Conservation (phyloP, 2,113 vertebrate genomes). For the Tragelaphus buxtoni region DNA sequence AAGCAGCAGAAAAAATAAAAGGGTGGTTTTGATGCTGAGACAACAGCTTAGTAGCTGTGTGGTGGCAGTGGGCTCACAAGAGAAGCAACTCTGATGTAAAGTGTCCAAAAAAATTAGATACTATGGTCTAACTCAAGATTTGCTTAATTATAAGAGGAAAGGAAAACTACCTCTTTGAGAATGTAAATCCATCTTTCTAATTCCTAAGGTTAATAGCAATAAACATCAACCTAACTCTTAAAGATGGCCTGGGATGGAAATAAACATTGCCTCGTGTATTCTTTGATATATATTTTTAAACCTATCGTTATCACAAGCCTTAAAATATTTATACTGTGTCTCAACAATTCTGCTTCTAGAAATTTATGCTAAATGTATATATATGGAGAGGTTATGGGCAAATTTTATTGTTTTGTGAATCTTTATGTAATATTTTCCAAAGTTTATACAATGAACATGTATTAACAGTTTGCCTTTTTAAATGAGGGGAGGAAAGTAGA, state of each 20-base stretch:
- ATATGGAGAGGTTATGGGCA: background rate
- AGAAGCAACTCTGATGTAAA: slow-evolving; percentile 56
- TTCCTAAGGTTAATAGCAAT: background rate
- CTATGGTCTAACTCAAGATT: background rate
- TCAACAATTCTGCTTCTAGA: background rate
- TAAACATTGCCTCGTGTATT: background rate
- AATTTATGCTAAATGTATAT: background rate
- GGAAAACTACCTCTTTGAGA: background rate
- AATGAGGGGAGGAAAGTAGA: background rate
- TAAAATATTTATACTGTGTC: background rate
- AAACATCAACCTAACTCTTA: background rate
- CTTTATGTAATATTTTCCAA: background rate
- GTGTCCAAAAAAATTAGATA: slow-evolving; percentile 57
- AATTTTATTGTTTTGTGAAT: background rate
- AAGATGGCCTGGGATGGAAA: background rate
- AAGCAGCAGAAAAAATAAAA: background rate
- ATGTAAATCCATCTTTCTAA: background rate
- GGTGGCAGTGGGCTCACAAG: background rate
- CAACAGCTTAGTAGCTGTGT: background rate
- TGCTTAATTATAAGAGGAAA: slow-evolving; percentile 20
- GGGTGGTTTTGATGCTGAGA: background rate
- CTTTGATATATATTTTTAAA: background rate
- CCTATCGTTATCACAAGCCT: background rate
- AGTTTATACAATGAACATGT: background rate
- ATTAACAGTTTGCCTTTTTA: background rate